phyloP scores from a whole-genome alignment of 2,113 vertebrate species.

The Halichoerus grypus region DNA sequence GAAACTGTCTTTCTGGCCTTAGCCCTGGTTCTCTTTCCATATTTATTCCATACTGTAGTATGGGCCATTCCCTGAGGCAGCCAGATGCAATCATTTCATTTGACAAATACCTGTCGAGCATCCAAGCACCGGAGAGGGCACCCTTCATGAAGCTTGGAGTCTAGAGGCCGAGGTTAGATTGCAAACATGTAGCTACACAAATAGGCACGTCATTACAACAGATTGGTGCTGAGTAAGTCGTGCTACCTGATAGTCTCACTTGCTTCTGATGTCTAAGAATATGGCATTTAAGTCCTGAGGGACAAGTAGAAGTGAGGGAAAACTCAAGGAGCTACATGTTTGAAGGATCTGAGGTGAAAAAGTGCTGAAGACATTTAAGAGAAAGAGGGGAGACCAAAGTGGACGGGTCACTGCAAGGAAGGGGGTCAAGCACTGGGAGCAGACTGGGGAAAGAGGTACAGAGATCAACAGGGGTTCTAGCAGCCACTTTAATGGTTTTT shows the following conservation, averaged over 20 bases:
- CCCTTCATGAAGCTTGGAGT: neutral
- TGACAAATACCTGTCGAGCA: neutral
- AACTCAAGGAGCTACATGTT: neutral
- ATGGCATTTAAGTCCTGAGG: neutral
- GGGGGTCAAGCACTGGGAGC: neutral
- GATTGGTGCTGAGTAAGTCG: neutral
- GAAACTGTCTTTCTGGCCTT: slow-evolving; percentile 17
- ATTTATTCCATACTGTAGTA: neutral
- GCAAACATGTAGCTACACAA: neutral
- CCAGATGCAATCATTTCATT: neutral
- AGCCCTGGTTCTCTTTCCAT: neutral
- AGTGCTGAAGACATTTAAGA: neutral
- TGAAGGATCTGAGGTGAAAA: neutral
- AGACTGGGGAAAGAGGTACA: neutral
- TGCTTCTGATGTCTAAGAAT: neutral
- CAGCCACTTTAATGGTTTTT: neutral
- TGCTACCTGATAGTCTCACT: neutral
- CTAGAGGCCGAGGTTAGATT: neutral
- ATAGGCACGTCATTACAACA: neutral
- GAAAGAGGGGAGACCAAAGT: neutral
- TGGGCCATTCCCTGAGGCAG: neutral
- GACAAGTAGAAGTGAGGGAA: neutral
- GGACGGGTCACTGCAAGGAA: neutral
- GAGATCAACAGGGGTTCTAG: neutral
- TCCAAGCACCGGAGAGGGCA: neutral